Evolutionary conservation across 2,797 vertebrate species (phyloP).

Genomic region (Myripristis jacobus): DNA sequence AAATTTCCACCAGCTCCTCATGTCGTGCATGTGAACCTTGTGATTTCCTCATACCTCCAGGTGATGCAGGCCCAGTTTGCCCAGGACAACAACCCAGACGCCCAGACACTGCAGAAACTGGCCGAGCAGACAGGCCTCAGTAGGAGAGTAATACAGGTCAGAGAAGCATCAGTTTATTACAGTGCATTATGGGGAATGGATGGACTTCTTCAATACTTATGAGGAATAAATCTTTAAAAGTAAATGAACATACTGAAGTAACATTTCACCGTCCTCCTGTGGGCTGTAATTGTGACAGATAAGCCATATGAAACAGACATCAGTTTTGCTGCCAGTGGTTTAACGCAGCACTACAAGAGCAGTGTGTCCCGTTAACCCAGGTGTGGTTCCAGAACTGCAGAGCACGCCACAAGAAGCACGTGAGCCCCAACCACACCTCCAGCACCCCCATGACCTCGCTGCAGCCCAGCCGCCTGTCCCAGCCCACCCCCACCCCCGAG

Average conservation of each 20-base stretch:
- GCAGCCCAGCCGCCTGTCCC: constrained; percentile 87
- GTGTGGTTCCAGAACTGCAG: constrained; percentile 99
- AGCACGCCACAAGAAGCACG: constrained; percentile 97
- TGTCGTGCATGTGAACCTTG: not conserved
- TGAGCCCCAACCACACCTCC: constrained; percentile 90
- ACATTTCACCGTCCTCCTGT: too few relatives aligned
- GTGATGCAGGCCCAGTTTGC: constrained; percentile 97
- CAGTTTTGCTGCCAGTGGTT: not conserved
- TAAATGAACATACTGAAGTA: too few relatives aligned
- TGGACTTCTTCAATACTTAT: too few relatives aligned
- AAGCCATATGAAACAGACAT: too few relatives aligned
- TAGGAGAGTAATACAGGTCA: constrained; percentile 96
- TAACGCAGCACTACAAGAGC: not conserved
- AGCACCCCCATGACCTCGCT: constrained; percentile 84
- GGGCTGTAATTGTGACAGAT: not conserved
- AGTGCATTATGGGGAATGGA: not conserved
- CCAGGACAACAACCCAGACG: constrained; percentile 95
- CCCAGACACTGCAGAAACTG: constrained; percentile 93
- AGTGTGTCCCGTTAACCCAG: constrained; percentile 72
- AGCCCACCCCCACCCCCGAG: constrained; percentile 86
- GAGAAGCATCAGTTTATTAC: not conserved
- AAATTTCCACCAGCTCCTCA: not conserved
- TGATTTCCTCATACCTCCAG: constrained; percentile 72
- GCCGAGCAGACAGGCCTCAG: constrained; percentile 96
- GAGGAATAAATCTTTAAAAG: not conserved